phyloP scores from a whole-genome alignment of 2,797 vertebrate species.

The Heteromormyrus szaboi region DNA sequence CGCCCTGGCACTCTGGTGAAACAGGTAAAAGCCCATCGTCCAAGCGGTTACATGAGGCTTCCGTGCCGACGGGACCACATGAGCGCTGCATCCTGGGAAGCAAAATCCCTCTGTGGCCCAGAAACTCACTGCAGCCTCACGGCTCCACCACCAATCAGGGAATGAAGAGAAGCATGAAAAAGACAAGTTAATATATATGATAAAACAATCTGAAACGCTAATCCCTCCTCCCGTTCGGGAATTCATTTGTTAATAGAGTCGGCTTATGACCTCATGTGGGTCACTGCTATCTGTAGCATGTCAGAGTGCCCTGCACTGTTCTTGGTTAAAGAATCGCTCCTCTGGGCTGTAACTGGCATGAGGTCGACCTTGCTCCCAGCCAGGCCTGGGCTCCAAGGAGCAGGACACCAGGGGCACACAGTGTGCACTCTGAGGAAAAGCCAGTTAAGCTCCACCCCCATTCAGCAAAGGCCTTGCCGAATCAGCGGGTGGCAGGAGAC shows the following conservation, averaged over 20 bases:
- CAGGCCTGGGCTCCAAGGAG: background rate
- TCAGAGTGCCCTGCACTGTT: background rate
- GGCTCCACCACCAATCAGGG: background rate
- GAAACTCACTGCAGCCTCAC: background rate
- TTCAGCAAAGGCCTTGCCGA: background rate
- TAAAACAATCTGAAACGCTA: background rate
- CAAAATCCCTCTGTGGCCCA: background rate
- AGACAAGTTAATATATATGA: background rate
- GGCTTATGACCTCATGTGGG: background rate
- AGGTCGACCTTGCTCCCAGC: background rate
- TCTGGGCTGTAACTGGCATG: background rate
- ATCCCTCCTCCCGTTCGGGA: background rate
- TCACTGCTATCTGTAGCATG: background rate
- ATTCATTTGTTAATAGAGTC: background rate
- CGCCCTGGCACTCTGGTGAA: conserved; percentile 24
- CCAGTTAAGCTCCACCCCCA: background rate
- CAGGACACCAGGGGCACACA: background rate
- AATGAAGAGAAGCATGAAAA: background rate
- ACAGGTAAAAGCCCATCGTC: conserved; percentile 25
- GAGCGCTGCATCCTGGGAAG: background rate
- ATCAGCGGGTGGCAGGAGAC: background rate
- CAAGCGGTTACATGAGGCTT: conserved; percentile 8
- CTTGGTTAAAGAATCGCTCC: background rate
- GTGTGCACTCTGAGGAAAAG: background rate
- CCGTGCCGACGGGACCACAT: background rate